phyloP scores from a whole-genome alignment of 1,140 invertebrate species.

The Caenorhabditis remanei region DNA sequence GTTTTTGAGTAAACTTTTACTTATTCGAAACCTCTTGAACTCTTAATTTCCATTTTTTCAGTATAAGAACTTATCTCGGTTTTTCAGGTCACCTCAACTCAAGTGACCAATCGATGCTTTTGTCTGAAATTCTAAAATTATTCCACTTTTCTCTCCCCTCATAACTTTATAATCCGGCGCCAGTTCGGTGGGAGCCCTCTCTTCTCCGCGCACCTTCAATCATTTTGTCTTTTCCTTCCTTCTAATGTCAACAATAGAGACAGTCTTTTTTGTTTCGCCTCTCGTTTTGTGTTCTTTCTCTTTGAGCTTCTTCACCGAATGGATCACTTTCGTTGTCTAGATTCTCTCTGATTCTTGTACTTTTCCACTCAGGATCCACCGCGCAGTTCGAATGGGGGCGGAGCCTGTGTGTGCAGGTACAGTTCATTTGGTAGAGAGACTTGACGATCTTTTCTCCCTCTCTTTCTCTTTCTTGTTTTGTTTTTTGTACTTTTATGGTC shows the following conservation, averaged over 20 bases:
- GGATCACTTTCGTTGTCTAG: conserved; percentile 52
- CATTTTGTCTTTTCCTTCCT: conserved; percentile 38
- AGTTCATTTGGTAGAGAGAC: conserved; percentile 27
- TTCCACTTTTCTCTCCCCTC: too few species aligned
- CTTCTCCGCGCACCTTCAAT: conserved; percentile 45
- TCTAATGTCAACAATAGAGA: conserved; percentile 38
- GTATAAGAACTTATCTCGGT: neutral
- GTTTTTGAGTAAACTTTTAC: neutral
- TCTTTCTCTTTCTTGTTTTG: neutral
- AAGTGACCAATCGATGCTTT: neutral
- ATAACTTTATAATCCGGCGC: neutral
- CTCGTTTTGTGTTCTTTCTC: conserved; percentile 51
- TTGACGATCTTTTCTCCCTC: neutral
- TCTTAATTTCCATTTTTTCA: neutral
- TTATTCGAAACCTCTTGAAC: too few species aligned
- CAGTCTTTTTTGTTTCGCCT: conserved; percentile 25
- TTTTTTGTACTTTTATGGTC: neutral
- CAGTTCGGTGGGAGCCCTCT: conserved; percentile 41
- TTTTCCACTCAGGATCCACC: conserved; percentile 4
- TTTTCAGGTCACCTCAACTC: neutral
- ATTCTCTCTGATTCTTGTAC: conserved; percentile 49
- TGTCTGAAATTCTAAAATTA: neutral
- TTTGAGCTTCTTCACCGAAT: conserved; percentile 52
- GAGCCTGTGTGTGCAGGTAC: conserved; percentile 1
- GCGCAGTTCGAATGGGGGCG: conserved; percentile 36